Base-by-base conservation (phyloP, 1,140 invertebrate genomes). In the Drosophila tristis region DNA sequence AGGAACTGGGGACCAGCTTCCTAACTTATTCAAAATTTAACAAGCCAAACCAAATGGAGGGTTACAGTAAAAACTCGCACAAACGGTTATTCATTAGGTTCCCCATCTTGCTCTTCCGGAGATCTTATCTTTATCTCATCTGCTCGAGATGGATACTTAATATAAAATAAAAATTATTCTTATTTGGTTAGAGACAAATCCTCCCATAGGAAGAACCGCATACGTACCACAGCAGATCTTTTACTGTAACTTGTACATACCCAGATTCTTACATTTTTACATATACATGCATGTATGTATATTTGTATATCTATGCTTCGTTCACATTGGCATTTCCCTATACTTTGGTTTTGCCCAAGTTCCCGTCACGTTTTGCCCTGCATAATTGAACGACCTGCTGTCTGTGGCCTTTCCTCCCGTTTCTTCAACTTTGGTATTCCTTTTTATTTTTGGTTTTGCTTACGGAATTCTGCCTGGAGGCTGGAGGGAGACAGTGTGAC, bases 331-430 rank as follows among this genome's bases (percentile, higher is more conserved):
- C 11, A 4, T 11, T 35, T 23, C n/a, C 1, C 15, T 6, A 5
- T 39, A 39, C 16, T 39, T 39, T 54, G 16, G 44, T 58, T 54
- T 67, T 49, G 66, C 57, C 55, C 56, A 67, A 75, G 56, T 84
- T 61, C 57, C 67, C 53, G 80, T 70, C 84, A 87, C 84, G 82
- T 87, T 63, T 43, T 49, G 61, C 66, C 77, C 73, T 87, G 82
- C 78, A 82, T 87, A 82, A 87, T 89, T 87, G 77, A 87, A 62
- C 64, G 48, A 70, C 65, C 54, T 71, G 64, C 39, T 25, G 23
- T 25, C 39, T 51, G 6, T 57, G 51, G 72, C 16, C 60, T 29
- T 11, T n/a, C 29, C 29, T 44, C 5, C n/a, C 31, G 39, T 15
- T 47, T n/a, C 29, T 51, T 53, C 51, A 11, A 47, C 25, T 72